Percentiles rank a stretch among this genome's conserved stretches.
Evolutionary conservation across 2,888 invertebrate species (phyloP).

Genomic region (Eledona agricola): DNA sequence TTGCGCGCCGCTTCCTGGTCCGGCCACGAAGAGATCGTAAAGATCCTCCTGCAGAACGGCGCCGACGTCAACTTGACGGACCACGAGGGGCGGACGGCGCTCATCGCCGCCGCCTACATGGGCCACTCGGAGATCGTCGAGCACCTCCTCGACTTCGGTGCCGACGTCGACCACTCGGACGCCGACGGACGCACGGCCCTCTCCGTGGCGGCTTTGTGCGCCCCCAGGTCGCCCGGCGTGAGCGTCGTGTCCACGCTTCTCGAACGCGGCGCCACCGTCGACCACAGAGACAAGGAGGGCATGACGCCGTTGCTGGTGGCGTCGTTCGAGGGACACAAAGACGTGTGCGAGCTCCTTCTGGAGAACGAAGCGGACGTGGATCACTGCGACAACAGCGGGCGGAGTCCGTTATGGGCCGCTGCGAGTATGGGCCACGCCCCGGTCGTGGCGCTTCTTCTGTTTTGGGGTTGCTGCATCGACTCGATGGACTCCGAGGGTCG

Average conservation of each 20-base stretch:
- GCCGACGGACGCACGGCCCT: slow-evolving; percentile 88
- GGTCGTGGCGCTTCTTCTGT: slow-evolving; percentile 84
- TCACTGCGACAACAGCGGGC: slow-evolving; percentile 80
- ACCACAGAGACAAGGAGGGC: slow-evolving; percentile 83
- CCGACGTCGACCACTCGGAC: slow-evolving; percentile 85
- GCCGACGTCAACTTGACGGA: slow-evolving; percentile 86
- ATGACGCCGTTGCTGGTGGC: slow-evolving; percentile 90
- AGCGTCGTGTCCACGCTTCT: slow-evolving; percentile 77
- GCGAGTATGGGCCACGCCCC: slow-evolving; percentile 91
- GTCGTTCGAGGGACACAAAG: slow-evolving; percentile 90
- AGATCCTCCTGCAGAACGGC: slow-evolving; percentile 77
- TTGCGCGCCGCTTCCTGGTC: slow-evolving; percentile 93
- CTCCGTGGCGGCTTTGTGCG: slow-evolving; percentile 87
- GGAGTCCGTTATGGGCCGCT: slow-evolving; percentile 91
- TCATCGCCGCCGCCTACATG: slow-evolving; percentile 97
- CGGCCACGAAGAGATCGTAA: slow-evolving; percentile 86
- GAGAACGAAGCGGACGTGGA: slow-evolving; percentile 95
- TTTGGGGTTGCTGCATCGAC: slow-evolving; percentile 96
- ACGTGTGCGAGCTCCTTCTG: slow-evolving; percentile 88
- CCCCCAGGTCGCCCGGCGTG: slow-evolving; percentile 78
- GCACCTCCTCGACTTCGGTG: slow-evolving; percentile 81
- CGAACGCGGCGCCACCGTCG: slow-evolving; percentile 84
- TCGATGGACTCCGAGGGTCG: slow-evolving; percentile 94
- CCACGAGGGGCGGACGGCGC: slow-evolving; percentile 87
- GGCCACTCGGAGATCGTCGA: slow-evolving; percentile 89